Base-by-base conservation (phyloP, 2,797 vertebrate genomes). In the Kryptolebias ocellatus region DNA sequence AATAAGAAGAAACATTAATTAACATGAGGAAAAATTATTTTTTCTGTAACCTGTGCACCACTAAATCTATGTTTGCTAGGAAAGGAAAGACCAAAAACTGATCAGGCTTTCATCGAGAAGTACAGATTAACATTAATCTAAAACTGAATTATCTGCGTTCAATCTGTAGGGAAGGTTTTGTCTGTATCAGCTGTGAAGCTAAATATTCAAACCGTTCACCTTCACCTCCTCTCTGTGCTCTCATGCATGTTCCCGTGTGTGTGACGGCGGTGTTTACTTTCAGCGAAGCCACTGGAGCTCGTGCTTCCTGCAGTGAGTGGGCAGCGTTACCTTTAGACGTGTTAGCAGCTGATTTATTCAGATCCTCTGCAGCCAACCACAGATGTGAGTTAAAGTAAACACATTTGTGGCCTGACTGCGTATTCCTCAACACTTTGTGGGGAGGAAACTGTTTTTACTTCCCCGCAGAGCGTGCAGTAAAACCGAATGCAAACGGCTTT, bases 261-360 rank as follows among this genome's bases (percentile, higher is more conserved):
- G 59, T 28, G 64, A 16, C 44, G 53, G 53, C 3, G 42, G 53
- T 24, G 66, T 67, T 83, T 69, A 64, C 72, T 75, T 77, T n/a
- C 52, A 60, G 61, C 58, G 37, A 45, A 1, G 47, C 20, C 59
- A 47, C 54, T 17, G 34, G 53, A 78, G 66, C 74, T 65, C 45
- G 42, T 64, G 16, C 45, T 59, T 71, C 67, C 70, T 64, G 72
- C 72, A 67, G 60, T 27, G 79, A 60, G 79, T 75, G 74, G 74
- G 75, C 62, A 53, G 59, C 47, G 39, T 59, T 34, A 51, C 51
- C 49, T 72, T 45, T 57, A 52, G 54, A 69, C 53, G 67, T 71
- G 61, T 39, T 44, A 18, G 18, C 63, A 49, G 49, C 27, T 31
- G 72, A 77, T 74, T 73, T 64, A 65, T 64, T 39, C 18, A 55